These are phyloP conservation scores for Drosophila dunni DNA, from an alignment of 1,140 invertebrate genomes.

Conservation along the genomic window DNA sequence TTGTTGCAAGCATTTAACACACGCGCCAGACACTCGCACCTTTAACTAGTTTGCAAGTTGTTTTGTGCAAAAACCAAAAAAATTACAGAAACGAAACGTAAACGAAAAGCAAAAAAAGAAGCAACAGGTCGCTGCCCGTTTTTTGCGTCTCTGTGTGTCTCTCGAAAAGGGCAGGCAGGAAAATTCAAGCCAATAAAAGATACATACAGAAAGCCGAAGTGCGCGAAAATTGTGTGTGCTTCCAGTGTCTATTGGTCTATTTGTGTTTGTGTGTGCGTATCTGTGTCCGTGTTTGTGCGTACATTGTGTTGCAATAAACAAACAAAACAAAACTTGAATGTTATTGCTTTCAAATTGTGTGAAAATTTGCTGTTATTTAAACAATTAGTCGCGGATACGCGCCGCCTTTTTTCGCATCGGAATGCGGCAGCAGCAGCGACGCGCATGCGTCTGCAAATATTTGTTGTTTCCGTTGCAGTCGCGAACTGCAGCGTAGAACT, in stretches of 20 bases:
- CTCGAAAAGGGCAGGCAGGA: conserved; percentile 71
- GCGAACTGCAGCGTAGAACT: conserved; percentile 22
- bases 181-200: conserved; percentile 79
- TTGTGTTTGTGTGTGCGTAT: conserved; percentile 28
- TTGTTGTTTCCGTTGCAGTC: conserved; percentile 54
- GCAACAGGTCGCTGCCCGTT: conserved; percentile 36
- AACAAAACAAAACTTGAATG: conserved; percentile 56
- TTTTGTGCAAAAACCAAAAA: conserved; percentile 22
- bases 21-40: conserved; percentile 15
- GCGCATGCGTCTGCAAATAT: conserved; percentile 73
- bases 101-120: conserved; percentile 20
- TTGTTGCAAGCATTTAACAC: conserved; percentile 36
- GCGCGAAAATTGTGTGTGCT: conserved; percentile 63
- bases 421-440: conserved; percentile 61
- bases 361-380: conserved; percentile 61
- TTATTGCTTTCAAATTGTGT: conserved; percentile 49
- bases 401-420: conserved; percentile 35
- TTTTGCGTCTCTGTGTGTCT: conserved; percentile 24
- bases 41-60: conserved; percentile 27
- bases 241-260: conserved; percentile 23
- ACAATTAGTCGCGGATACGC: conserved; percentile 69
- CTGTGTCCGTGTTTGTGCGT: conserved; percentile 18
- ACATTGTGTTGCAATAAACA: conserved; percentile 54
- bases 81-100: not conserved
- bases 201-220: conserved; percentile 76